phyloP scores from a whole-genome alignment of 2,113 vertebrate genomes.

The Microtus ochrogaster region DNA sequence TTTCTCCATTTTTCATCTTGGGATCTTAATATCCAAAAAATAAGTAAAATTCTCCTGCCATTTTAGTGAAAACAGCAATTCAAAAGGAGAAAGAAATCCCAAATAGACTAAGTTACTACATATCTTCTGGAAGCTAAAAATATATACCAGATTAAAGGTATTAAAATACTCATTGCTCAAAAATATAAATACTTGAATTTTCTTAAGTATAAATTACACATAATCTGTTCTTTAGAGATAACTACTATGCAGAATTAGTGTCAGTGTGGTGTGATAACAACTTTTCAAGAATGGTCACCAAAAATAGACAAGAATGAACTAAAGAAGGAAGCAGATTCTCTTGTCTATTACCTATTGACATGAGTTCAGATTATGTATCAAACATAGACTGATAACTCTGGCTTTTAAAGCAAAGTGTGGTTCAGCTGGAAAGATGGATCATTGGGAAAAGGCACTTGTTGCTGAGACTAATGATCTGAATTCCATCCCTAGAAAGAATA shows the following conservation, averaged over 20 bases:
- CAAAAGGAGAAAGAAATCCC: not conserved
- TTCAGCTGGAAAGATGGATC: not conserved
- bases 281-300: not conserved
- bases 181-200: accelerated
- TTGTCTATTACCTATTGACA: too few relatives aligned
- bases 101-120: not conserved
- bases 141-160: not conserved
- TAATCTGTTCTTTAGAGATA: not conserved
- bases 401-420: not conserved
- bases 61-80: not conserved
- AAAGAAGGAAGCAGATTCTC: not conserved
- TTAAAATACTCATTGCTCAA: not conserved
- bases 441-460: too few relatives aligned
- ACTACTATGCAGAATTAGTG: not conserved
- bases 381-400: not conserved
- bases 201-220: not conserved
- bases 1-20: not conserved
- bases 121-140: not conserved
- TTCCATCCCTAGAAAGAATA: not conserved
- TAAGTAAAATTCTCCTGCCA: not conserved
- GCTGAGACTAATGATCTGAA: too few relatives aligned
- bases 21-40: not conserved
- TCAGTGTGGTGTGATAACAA: not conserved
- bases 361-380: not conserved
- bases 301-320: not conserved